A percentile compares a stretch with the other conserved stretches of the same genome.
Conservation (phyloP, 53 echinoderm and acorn worm genomes). For the Actinopyga echinites region DNA sequence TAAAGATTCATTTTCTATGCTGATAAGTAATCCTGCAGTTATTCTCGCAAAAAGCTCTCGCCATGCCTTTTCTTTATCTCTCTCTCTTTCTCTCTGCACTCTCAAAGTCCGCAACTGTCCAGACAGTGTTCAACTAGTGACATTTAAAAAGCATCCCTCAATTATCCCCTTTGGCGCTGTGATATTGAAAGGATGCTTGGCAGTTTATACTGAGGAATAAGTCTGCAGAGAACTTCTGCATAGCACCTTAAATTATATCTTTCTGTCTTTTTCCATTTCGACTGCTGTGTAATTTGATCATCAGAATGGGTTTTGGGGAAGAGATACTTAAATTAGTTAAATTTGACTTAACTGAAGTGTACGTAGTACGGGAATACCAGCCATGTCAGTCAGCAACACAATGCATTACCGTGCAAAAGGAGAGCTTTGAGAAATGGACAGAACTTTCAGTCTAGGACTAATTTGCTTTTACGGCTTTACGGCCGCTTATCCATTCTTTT, state of each 20-base stretch:
- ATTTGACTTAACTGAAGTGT: background rate
- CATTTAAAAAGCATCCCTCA: conserved; percentile 26
- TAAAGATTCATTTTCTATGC: no score
- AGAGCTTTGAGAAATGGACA: no score
- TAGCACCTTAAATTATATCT: conserved; percentile 20
- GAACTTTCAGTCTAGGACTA: no score
- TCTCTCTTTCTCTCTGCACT: background rate
- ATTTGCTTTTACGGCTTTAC: no score
- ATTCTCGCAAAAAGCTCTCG: no score
- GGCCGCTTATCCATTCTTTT: no score
- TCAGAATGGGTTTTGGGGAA: conserved; percentile 15
- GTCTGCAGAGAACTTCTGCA: conserved; percentile 20
- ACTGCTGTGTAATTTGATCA: conserved; percentile 30
- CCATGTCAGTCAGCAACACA: no score
- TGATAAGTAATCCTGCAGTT: no score
- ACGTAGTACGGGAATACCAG: no score
- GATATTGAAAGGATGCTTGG: conserved; percentile 30
- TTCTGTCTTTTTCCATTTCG: conserved; percentile 6
- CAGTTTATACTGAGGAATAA: conserved; percentile 12
- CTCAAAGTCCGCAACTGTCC: conserved; percentile 18
- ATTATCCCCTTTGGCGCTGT: conserved; percentile 33
- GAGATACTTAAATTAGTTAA: conserved; percentile 31
- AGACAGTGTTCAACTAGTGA: conserved; percentile 24
- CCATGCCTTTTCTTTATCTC: background rate
- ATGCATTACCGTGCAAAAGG: no score